Conservation (phyloP, 1,140 invertebrate genomes). For the Formica selysi region DNA sequence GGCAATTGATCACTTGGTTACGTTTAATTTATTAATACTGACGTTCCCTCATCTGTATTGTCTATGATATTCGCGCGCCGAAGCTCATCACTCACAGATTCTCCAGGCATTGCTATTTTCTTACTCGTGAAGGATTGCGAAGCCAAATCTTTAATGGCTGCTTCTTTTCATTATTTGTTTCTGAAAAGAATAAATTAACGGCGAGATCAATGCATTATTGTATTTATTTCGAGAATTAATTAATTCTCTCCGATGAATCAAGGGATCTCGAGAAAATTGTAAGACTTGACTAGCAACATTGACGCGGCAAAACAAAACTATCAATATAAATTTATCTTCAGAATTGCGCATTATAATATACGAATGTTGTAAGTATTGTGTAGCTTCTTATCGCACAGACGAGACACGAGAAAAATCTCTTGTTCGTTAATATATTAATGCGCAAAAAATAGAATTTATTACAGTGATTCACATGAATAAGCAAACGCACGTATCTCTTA, state of each 20-base stretch:
- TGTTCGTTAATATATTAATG: background rate
- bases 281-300: background rate
- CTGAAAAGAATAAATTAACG: background rate
- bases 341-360: background rate
- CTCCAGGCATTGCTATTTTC: background rate
- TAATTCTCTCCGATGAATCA: background rate
- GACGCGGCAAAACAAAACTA: background rate
- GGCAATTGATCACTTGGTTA: conserved; percentile 4
- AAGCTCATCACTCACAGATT: background rate
- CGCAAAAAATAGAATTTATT: background rate
- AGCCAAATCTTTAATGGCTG: background rate
- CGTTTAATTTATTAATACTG: background rate
- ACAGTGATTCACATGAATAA: background rate
- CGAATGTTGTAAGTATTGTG: background rate
- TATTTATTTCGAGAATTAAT: conserved; percentile 10
- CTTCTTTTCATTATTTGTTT: background rate
- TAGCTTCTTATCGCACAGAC: background rate
- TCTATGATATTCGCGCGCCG: too few species aligned
- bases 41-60: background rate
- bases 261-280: background rate
- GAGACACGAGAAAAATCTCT: background rate
- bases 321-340: background rate
- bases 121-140: background rate
- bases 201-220: background rate
- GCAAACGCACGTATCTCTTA: background rate